Percentiles rank a stretch among this genome's conserved stretches.
phyloP scores from a whole-genome alignment of 2,888 invertebrate genomes.

The Drosophila buzzatii region DNA sequence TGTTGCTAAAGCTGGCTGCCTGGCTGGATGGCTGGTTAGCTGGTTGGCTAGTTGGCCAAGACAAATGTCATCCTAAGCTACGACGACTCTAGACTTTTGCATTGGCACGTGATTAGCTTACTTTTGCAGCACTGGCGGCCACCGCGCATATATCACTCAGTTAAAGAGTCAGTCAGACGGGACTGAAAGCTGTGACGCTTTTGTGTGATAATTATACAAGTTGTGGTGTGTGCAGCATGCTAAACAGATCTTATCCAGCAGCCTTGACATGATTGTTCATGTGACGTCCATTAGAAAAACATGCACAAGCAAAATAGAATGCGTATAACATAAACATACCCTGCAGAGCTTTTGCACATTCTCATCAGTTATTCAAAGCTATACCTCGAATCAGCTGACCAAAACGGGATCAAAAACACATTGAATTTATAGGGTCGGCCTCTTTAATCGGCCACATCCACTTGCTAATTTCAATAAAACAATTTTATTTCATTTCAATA shows the following conservation, averaged over 20 bases:
- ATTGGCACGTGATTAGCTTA: constrained; percentile 79
- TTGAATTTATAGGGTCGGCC: background rate
- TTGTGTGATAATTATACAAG: constrained; percentile 62
- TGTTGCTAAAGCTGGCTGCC: background rate
- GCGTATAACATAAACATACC: background rate
- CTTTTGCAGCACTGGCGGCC: constrained; percentile 39
- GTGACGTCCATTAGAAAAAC: constrained; percentile 22
- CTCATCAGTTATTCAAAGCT: background rate
- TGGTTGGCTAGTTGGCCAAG: constrained; percentile 41
- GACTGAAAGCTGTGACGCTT: constrained; percentile 35
- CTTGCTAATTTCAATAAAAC: background rate
- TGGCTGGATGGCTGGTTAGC: background rate
- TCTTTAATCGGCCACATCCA: background rate
- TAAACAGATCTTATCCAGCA: constrained; percentile 48
- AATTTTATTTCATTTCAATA: background rate
- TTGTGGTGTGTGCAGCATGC: constrained; percentile 59
- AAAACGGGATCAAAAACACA: background rate
- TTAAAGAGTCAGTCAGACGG: constrained; percentile 36
- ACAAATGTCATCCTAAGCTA: constrained; percentile 66
- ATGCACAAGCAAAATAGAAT: constrained; percentile 7
- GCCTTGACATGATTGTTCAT: constrained; percentile 69
- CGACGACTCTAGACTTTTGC: constrained; percentile 49
- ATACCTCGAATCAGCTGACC: background rate
- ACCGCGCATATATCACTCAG: constrained; percentile 48
- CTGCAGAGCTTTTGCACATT: background rate